phyloP scores from a whole-genome alignment of 1,140 invertebrate genomes.

The Drosophila dunni region DNA sequence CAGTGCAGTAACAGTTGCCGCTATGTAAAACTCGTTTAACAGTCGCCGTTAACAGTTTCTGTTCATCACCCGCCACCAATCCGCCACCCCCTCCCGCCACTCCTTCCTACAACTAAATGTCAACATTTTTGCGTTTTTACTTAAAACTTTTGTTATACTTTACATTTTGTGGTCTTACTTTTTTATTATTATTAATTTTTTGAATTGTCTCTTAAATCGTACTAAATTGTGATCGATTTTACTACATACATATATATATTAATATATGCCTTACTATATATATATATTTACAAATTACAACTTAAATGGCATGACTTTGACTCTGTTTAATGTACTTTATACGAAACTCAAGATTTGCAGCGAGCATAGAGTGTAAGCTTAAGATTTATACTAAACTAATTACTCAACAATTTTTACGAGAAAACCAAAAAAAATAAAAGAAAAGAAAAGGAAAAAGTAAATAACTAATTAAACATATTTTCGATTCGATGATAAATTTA shows the following conservation, averaged over 20 bases:
- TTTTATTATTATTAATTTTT: slow-evolving; percentile 17
- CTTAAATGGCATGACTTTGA: slow-evolving; percentile 43
- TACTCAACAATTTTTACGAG: slow-evolving; percentile 1
- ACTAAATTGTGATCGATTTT: slow-evolving; percentile 68
- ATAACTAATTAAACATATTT: slow-evolving; percentile 12
- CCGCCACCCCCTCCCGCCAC: background rate
- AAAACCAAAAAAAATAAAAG: slow-evolving; percentile 18
- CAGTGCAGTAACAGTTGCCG: slow-evolving; percentile 7
- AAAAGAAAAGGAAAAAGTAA: background rate
- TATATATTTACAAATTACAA: slow-evolving; percentile 5
- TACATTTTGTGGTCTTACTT: background rate
- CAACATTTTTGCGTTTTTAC: slow-evolving; percentile 19
- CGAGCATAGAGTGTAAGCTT: slow-evolving; percentile 17
- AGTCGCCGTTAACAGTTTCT: slow-evolving; percentile 3
- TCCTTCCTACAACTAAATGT: background rate
- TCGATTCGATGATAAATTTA: slow-evolving; percentile 25
- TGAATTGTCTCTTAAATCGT: slow-evolving; percentile 28
- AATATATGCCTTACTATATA: slow-evolving; percentile 7
- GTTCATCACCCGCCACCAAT: background rate
- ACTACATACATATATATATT: slow-evolving; percentile 38
- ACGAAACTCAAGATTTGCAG: slow-evolving; percentile 23
- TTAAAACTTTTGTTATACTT: slow-evolving; percentile 18
- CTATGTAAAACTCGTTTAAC: background rate
- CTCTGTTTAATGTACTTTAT: slow-evolving; percentile 56
- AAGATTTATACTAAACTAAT: background rate